Evolutionary conservation across 2,113 vertebrate genomes (phyloP).

Genomic region (Xenopus laevis): DNA sequence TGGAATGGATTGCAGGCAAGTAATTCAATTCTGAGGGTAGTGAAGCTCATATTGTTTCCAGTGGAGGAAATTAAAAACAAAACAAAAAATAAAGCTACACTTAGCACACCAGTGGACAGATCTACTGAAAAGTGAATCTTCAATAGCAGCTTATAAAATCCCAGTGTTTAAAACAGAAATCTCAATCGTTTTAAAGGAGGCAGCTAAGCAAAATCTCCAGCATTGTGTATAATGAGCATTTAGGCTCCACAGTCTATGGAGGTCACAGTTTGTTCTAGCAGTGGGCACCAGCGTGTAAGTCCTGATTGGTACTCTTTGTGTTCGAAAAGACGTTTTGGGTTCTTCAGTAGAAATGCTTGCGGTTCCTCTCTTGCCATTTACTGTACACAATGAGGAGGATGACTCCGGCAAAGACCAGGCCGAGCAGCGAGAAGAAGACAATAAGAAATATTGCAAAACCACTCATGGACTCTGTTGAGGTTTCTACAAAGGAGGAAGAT

Average conservation of each 20-base stretch:
- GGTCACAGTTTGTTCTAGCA: slow-evolving; percentile 8
- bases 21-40: too few species aligned
- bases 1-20: too few species aligned
- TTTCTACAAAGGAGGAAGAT: too few species aligned
- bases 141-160: slow-evolving; percentile 31
- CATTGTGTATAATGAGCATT: not conserved
- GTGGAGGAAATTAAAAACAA: too few species aligned
- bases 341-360: slow-evolving; percentile 91
- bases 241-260: not conserved
- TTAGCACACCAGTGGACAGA: not conserved
- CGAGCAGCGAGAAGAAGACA: slow-evolving; percentile 87
- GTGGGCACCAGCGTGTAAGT: slow-evolving; percentile 7
- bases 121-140: slow-evolving; percentile 19
- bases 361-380: slow-evolving; percentile 88
- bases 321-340: not conserved
- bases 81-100: too few species aligned
- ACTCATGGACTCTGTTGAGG: too few species aligned
- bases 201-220: slow-evolving; percentile 13
- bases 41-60: too few species aligned
- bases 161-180: slow-evolving; percentile 31
- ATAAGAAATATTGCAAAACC: slow-evolving; percentile 80
- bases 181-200: not conserved
- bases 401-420: slow-evolving; percentile 80
- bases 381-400: slow-evolving; percentile 84
- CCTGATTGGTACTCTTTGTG: not conserved